Evolutionary conservation across 2,113 vertebrate species (phyloP), one percentile per base, ranked within the genome.

Genomic region (Ursus arctos): DNA sequence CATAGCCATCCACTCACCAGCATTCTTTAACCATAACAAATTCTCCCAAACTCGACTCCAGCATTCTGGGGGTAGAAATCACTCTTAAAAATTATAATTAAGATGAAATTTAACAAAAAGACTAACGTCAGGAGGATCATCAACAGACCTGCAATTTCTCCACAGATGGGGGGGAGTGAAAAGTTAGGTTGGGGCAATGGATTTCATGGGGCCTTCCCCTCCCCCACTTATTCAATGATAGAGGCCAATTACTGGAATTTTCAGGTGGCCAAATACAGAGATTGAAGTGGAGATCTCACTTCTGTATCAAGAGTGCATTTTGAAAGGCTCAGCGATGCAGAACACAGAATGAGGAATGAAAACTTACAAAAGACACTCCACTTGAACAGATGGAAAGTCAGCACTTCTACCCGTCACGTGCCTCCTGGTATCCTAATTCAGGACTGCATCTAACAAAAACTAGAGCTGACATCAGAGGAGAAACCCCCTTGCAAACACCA

Each of bases 401-500:
- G 55, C 55, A n/a, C 40, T 59, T 85, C 72, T 43, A 7, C 31
- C 40, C 9, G 26, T 18, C 53, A 36, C 0, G 0, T 31, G 53
- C 36, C 69, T 61, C 85, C 36, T 26, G 51, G 57, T 1, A 1
- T 3, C n/a, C 88, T 63, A 10, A 33, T 4, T 47, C 26, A 11
- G 63, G 57, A 21, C 24, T 11, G 36, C 71, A 26, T n/a, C 53
- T 82, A n/a, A n/a, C 31, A 67, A 7, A 61, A 47, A 43, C 43
- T 6, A 1, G 47, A 53, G 57, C 3, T 47, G 51, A 16, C 63
- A 5, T 47, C 21, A 0, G 4, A 49, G 21, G 21, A 47, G 12
- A 1, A 40, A 16, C 26, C 33, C 11, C 1, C 0, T 31, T 0
- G 36, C 3, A 2, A 6, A 55, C 22, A 6, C 43, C 9, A 6